Percentiles rank a stretch among this genome's conserved stretches.
Conservation (phyloP, 2,113 vertebrate species). For the Nyctibius bracteatus region DNA sequence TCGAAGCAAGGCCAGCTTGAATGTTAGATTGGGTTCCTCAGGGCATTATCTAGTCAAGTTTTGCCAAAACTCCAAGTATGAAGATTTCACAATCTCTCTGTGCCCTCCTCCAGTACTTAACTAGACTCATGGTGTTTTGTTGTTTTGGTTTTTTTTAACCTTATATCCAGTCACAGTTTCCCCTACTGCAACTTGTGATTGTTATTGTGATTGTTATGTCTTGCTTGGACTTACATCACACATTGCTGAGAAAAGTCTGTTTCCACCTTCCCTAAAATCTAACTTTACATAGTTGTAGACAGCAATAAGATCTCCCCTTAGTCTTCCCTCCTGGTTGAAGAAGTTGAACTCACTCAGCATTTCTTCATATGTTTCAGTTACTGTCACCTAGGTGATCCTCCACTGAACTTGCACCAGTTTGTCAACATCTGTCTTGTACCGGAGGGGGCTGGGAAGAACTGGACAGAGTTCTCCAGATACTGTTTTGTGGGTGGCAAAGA, state of each 20-base stretch:
- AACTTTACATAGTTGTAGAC: neutral
- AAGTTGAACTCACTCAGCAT: neutral
- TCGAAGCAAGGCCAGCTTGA: neutral
- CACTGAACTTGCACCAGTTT: neutral
- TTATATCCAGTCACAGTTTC: neutral
- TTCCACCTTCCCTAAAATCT: neutral
- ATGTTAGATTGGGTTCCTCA: neutral
- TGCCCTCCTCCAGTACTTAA: neutral
- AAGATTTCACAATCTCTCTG: neutral
- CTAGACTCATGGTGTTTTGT: neutral
- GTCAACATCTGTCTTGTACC: neutral
- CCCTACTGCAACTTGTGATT: neutral
- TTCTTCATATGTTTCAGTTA: neutral
- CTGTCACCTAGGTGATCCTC: neutral
- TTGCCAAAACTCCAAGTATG: neutral
- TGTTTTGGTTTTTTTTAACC: neutral
- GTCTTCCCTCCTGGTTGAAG: neutral
- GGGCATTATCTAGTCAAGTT: neutral
- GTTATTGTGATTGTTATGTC: neutral
- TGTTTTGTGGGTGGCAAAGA: neutral
- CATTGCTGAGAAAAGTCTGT: neutral
- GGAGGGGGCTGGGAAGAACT: neutral
- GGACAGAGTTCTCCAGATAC: neutral
- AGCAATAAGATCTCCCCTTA: neutral
- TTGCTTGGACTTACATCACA: neutral